Evolutionary conservation across 2,797 vertebrate genomes (phyloP).

Genomic region (Mus caroli): DNA sequence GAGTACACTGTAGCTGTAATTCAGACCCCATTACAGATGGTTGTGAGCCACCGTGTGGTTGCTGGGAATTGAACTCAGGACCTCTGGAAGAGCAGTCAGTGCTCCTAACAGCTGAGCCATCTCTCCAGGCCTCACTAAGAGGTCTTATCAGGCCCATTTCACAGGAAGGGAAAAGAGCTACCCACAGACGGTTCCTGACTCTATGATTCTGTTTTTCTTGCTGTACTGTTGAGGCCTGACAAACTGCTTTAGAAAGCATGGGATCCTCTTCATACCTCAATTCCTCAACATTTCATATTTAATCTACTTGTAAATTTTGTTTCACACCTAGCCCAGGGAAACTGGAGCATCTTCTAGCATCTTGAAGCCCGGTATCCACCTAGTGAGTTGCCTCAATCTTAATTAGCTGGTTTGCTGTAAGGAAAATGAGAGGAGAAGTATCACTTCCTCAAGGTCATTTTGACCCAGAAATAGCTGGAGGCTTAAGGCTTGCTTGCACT

Average conservation of each 20-base stretch:
- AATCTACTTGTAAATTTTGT: constrained; percentile 16
- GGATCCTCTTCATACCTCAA: constrained; percentile 47
- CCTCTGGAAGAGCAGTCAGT: too few species aligned
- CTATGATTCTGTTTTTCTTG: not conserved
- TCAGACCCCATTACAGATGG: too few species aligned
- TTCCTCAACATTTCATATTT: constrained; percentile 34
- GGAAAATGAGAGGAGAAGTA: constrained; percentile 23
- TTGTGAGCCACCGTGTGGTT: too few species aligned
- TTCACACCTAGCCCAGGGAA: not conserved
- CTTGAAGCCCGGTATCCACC: not conserved
- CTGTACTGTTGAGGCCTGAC: not conserved
- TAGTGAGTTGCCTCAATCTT: constrained; percentile 32
- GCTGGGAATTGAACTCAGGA: too few species aligned
- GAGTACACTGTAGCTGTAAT: too few species aligned
- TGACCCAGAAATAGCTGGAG: constrained; percentile 72
- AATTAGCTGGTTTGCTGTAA: constrained; percentile 26
- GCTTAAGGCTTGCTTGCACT: constrained; percentile 44
- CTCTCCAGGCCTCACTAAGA: not conserved
- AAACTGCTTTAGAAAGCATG: constrained; percentile 53
- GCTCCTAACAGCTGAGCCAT: too few species aligned
- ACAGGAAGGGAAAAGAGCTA: not conserved
- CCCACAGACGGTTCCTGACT: not conserved
- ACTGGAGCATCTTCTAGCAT: not conserved
- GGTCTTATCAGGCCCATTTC: not conserved
- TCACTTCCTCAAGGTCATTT: constrained; percentile 75